A percentile compares a stretch with the other conserved stretches of the same genome.
Conservation (phyloP, 2,797 vertebrate species). For the Meriones psammophilus region DNA sequence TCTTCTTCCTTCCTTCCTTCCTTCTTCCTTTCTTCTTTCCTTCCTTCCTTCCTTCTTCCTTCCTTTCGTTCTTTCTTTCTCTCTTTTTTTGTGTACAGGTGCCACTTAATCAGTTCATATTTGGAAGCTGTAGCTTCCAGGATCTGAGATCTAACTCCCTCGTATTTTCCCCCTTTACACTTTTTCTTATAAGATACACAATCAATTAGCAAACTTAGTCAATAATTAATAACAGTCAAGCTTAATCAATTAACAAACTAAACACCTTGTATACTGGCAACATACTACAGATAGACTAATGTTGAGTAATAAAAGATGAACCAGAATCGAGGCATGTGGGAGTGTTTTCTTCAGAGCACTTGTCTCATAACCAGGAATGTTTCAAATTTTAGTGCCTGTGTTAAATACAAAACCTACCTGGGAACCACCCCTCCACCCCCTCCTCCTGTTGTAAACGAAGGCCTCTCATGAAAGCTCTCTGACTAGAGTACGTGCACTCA, state of each 20-base stretch:
- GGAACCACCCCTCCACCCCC: neutral
- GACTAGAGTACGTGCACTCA: neutral
- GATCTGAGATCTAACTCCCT: conserved; percentile 83
- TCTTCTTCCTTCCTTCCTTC: neutral
- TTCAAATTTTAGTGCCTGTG: neutral
- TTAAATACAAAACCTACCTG: conserved; percentile 55
- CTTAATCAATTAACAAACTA: conserved; percentile 85
- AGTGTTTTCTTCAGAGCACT: neutral
- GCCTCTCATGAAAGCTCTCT: conserved; percentile 23
- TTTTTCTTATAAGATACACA: conserved; percentile 83
- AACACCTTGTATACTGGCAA: conserved; percentile 80
- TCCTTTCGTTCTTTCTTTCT: conserved; percentile 33
- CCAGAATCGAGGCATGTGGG: conserved; percentile 82
- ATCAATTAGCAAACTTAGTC: conserved; percentile 84
- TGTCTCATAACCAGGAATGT: neutral
- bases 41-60: conserved; percentile 6
- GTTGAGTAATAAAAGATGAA: conserved; percentile 79
- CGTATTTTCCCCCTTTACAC: conserved; percentile 83
- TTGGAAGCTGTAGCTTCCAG: conserved; percentile 88
- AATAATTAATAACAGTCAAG: conserved; percentile 74
- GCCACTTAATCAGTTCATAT: conserved; percentile 85
- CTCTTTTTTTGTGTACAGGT: conserved; percentile 83
- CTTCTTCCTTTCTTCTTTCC: conserved; percentile 52
- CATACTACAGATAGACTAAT: conserved; percentile 81
- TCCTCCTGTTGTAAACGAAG: neutral